Evolutionary conservation across 1,140 invertebrate genomes (phyloP), one percentile per base, ranked within the genome.

Genomic region (Andricus grossulariae): DNA sequence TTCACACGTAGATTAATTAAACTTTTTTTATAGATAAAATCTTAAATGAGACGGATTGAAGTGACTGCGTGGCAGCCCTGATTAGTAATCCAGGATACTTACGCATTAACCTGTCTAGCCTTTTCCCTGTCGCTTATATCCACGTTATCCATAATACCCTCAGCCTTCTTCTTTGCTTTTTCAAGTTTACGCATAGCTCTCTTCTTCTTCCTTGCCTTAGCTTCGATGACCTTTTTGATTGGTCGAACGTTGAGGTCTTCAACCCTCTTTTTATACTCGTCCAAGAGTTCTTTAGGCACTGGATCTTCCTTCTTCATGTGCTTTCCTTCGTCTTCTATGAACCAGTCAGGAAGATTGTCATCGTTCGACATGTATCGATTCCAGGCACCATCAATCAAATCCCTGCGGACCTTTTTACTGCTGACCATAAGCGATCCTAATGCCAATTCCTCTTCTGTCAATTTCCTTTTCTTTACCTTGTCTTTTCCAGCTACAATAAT

Each of bases 191-290:
- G 96, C 71, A 96, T 89, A 57, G 96, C 95, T 80, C 97, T 95
- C 87, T 95, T 96, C 94, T 99, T 99, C 93, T 99, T 99, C 66
- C 99, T 94, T 0, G 97, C 97, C 90, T 99, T 99, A 0, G 99
- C 99, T 93, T 99, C 98, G 81, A 98, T 95, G 0, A 99, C 97
- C 93, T 99, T 99, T 90, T 99, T 99, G 66, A 99, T 98, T 16
- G 99, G 97, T 73, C 97, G 92, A 0, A 95, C 96, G 91, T 99
- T 98, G 7, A 99, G 94, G 80, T 98, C 98, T 91, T 97, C 95
- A 21, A 97, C 88, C 82, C 93, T 93, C 76, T 95, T 95, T 76
- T 94, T 93, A 82, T 96, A 97, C 77, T 97, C 95, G 8, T 94
- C 92, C 0, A 94, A 92, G 7, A 96, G 88, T 87, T 95, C 95